A percentile compares a stretch with the other conserved stretches of the same genome.
Conservation (phyloP, 2,113 vertebrate species). For the Lophura nycthemera region DNA sequence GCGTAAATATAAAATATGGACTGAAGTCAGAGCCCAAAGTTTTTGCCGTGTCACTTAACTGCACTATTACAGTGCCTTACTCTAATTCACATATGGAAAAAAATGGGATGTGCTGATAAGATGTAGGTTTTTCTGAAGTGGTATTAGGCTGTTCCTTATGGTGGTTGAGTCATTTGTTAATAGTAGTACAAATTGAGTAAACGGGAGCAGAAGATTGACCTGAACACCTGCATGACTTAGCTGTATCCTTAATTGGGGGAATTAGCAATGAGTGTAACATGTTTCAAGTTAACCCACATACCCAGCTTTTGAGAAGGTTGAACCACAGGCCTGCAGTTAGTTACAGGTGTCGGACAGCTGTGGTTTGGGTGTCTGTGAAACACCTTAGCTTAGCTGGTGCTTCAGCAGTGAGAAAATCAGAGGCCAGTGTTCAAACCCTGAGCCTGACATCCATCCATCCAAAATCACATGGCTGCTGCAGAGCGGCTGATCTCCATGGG, state of each 20-base stretch:
- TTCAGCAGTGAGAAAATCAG: neutral
- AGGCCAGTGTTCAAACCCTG: neutral
- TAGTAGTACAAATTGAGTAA: neutral
- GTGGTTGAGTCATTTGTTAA: neutral
- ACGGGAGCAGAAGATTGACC: neutral
- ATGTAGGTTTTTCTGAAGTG: neutral
- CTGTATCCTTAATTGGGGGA: neutral
- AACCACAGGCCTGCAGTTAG: neutral
- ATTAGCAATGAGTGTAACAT: neutral
- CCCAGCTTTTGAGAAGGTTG: neutral
- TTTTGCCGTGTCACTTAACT: neutral
- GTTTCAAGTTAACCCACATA: neutral
- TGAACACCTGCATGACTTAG: neutral
- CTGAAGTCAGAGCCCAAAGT: neutral
- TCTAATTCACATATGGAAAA: neutral
- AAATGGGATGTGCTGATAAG: neutral
- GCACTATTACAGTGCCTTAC: neutral
- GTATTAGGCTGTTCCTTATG: neutral
- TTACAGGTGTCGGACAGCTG: neutral
- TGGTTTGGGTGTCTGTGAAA: neutral
- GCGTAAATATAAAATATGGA: neutral
- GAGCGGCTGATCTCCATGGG: neutral
- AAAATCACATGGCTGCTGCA: neutral
- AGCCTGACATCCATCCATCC: neutral
- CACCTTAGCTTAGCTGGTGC: neutral